A percentile compares a stretch with the other conserved stretches of the same genome.
Conservation (phyloP, 2,113 vertebrate genomes). For the Hemicordylus capensis region DNA sequence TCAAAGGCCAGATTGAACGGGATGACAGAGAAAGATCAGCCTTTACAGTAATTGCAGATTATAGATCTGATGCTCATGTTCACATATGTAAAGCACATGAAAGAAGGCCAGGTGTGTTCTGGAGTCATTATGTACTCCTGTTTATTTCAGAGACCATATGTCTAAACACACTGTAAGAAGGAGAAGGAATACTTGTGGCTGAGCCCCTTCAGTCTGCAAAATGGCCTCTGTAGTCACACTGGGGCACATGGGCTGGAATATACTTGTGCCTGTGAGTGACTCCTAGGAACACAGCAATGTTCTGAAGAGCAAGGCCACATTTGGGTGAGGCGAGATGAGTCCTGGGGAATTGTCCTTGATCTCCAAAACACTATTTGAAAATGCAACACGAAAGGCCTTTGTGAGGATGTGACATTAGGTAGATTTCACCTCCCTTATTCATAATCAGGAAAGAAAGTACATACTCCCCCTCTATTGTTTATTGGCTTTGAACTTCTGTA, state of each 20-base stretch:
- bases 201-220: background rate
- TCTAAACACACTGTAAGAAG: background rate
- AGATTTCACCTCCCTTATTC: constrained; percentile 24
- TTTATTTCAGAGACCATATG: fast-evolving
- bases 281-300: constrained; percentile 22
- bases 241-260: background rate
- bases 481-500: constrained; percentile 86
- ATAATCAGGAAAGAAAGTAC: constrained; percentile 59
- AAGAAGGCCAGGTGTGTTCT: background rate
- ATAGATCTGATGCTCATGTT: background rate
- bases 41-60: background rate
- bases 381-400: constrained; percentile 33
- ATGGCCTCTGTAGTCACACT: background rate
- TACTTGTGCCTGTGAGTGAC: constrained; percentile 4
- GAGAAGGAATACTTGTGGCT: background rate
- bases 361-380: constrained; percentile 31
- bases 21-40: constrained; percentile 11
- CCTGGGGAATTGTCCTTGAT: constrained; percentile 57
- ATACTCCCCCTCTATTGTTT: constrained; percentile 67
- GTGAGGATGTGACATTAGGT: constrained; percentile 14
- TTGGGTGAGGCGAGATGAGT: constrained; percentile 6
- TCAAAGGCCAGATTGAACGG: background rate
- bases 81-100: fast-evolving
- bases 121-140: constrained; percentile 5
- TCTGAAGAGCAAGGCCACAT: background rate